Evolutionary conservation across 2,113 vertebrate species (phyloP), one percentile per base, ranked within the genome.

Genomic region (Meles meles): DNA sequence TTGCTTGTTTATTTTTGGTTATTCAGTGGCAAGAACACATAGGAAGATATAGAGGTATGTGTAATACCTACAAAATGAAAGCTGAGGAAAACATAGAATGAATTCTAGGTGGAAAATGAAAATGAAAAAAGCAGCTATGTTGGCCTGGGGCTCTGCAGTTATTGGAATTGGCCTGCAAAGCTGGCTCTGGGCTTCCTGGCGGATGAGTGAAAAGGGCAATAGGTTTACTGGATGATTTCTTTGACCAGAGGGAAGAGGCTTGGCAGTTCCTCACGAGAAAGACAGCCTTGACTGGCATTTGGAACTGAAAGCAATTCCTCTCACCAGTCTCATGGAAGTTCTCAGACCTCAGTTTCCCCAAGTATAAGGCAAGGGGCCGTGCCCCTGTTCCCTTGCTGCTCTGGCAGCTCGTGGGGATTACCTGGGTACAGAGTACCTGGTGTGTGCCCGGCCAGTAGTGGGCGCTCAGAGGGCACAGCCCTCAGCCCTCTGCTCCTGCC

Each of bases 111-210:
- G 82, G 27, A 67, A 80, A 47, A 77, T 74, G 61, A 63, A 61
- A 61, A 61, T 27, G 25, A 27, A 12, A 27, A 61, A 90, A 57
- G 52, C 55, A 49, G 37, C 25, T 37, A 25, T 13, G 65, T 94
- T 27, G 65, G 47, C 44, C 34, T 77, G 37, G 81, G 23, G 55
- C 27, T 86, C 95, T 67, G 3, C 34, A 55, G 29, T 77, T 55
- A 11, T 2, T 63, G 86, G 31, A 80, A 47, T 34, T 55, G 59
- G 44, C 31, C 1, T 89, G 9, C 34, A 39, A 17, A 42, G 52
- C 61, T 72, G 74, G 31, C 42, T 72, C 42, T 37, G 37, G 74
- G 92, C 81, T 74, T 91, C 95, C 95, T 81, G 55, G 63, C 12
- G 12, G 88, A 65, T 21, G 34, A 39, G 88, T 27, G 31, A 87